Percentiles rank a stretch among this genome's conserved stretches.
These are phyloP conservation scores for Andrena haemorrhoa DNA, from an alignment of 2,888 invertebrate genomes.

Conservation along the genomic window DNA sequence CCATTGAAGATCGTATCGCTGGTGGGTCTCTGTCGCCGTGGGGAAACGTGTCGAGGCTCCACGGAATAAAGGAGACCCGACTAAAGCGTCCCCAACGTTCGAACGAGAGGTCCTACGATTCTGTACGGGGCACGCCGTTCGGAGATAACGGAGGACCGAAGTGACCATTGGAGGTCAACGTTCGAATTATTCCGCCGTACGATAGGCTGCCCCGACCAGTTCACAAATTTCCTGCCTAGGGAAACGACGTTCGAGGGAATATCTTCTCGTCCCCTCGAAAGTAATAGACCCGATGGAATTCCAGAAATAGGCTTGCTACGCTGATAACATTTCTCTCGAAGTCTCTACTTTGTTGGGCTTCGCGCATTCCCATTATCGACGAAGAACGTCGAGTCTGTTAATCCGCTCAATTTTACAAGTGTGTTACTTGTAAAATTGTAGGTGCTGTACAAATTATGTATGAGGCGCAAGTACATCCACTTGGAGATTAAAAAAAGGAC, in stretches of 20 bases:
- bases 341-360: neutral
- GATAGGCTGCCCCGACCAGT: neutral
- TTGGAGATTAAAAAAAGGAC: too few species aligned
- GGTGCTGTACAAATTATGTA: too few species aligned
- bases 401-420: too few species aligned
- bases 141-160: constrained; percentile 13
- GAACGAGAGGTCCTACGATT: neutral
- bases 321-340: too few species aligned
- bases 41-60: constrained; percentile 8
- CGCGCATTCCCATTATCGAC: too few species aligned
- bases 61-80: constrained; percentile 1
- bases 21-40: neutral
- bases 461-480: too few species aligned
- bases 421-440: too few species aligned
- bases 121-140: too few species aligned
- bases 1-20: constrained; percentile 46
- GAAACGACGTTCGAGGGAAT: neutral
- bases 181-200: constrained; percentile 7
- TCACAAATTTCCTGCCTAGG: neutral
- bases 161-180: constrained; percentile 26
- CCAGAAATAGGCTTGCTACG: neutral
- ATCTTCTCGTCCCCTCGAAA: too few species aligned
- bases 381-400: too few species aligned
- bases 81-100: neutral
- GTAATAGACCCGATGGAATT: neutral